Evolutionary conservation across 2,113 vertebrate species (phyloP).

Genomic region (Catagonus wagneri): DNA sequence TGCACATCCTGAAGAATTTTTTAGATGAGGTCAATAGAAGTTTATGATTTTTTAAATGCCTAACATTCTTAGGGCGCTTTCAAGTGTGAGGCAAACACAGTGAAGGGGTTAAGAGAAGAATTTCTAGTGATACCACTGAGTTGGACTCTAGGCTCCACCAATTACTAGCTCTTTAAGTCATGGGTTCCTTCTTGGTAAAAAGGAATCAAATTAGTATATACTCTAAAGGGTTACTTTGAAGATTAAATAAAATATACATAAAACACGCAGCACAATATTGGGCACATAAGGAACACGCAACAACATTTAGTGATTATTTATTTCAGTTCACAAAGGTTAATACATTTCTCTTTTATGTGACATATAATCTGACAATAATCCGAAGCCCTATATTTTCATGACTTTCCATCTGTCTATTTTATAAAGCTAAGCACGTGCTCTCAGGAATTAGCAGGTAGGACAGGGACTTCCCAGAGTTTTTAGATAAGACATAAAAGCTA

Average conservation of each 20-base stretch:
- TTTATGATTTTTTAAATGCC: background rate
- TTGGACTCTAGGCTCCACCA: background rate
- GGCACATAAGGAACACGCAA: conserved; percentile 47
- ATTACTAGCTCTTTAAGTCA: background rate
- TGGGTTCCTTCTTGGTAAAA: conserved; percentile 36
- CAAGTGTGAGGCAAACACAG: background rate
- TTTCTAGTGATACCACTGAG: background rate
- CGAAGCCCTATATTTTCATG: conserved; percentile 41
- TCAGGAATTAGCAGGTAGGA: background rate
- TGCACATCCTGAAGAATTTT: background rate
- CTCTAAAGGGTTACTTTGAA: conserved; percentile 15
- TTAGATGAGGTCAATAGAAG: background rate
- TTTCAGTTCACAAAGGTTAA: conserved; percentile 40
- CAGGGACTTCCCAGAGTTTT: background rate
- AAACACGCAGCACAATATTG: conserved; percentile 51
- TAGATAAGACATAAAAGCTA: conserved; percentile 43
- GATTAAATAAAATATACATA: conserved; percentile 29
- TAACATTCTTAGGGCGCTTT: background rate
- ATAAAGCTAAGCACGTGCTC: conserved; percentile 47
- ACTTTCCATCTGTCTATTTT: conserved; percentile 43
- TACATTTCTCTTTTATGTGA: conserved; percentile 7
- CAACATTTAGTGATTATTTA: conserved; percentile 52
- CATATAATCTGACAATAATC: conserved; percentile 30
- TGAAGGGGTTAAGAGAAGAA: background rate
- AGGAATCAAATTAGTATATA: background rate